Evolutionary conservation across 1,140 invertebrate species (phyloP).

Genomic region (Papilio helenus): DNA sequence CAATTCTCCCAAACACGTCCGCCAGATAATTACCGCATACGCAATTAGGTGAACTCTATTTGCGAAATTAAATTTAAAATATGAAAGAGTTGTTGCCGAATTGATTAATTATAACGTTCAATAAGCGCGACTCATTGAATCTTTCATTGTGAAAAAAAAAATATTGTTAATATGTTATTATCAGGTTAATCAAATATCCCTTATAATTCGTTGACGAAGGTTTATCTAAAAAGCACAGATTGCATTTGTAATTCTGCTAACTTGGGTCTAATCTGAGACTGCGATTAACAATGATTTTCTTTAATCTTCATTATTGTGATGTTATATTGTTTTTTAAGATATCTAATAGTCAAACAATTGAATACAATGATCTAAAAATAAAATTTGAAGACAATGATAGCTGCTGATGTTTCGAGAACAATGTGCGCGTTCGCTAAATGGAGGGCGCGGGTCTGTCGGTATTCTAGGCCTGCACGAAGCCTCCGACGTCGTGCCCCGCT

Average conservation of each 20-base stretch:
- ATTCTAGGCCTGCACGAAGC: slow-evolving; percentile 55
- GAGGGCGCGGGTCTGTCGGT: slow-evolving; percentile 39
- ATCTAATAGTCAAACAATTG: neutral
- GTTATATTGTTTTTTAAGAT: neutral
- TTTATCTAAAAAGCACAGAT: too few relatives aligned
- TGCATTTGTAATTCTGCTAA: too few relatives aligned
- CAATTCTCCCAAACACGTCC: slow-evolving; percentile 58
- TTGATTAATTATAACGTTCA: slow-evolving; percentile 69
- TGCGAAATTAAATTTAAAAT: slow-evolving; percentile 66
- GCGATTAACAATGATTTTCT: neutral
- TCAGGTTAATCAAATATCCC: neutral
- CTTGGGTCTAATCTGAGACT: neutral
- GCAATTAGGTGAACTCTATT: slow-evolving; percentile 70
- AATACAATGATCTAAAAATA: neutral
- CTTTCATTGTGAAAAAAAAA: slow-evolving; percentile 39
- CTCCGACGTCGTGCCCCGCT: slow-evolving; percentile 46
- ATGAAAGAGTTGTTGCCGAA: slow-evolving; percentile 58
- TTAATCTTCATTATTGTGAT: neutral
- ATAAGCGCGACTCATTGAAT: slow-evolving; percentile 61
- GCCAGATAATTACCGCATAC: slow-evolving; percentile 67
- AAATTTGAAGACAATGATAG: neutral
- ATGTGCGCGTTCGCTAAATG: slow-evolving; percentile 5
- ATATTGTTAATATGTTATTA: neutral
- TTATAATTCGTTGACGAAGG: neutral
- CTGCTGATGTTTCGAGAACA: neutral